phyloP scores from a whole-genome alignment of 2,888 invertebrate species.

The Polia nebulosa region DNA sequence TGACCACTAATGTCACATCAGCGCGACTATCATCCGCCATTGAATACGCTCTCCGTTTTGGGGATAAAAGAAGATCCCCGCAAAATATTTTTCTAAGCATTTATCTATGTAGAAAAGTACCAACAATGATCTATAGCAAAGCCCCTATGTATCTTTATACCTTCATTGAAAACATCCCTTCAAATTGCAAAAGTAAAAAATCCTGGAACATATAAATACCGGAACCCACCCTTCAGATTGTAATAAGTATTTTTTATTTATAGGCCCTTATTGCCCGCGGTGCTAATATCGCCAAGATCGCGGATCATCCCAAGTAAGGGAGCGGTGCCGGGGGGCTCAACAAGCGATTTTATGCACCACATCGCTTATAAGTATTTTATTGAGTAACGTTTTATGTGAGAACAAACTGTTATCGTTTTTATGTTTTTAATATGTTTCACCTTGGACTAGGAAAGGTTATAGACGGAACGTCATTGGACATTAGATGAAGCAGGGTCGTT shows the following conservation, averaged over 20 bases:
- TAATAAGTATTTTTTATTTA: conserved; percentile 89
- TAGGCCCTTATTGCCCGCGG: conserved; percentile 84
- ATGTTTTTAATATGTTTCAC: conserved; percentile 49
- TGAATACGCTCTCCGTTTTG: not conserved
- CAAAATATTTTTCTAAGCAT: not conserved
- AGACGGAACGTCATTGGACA: too few species aligned
- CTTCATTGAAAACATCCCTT: conserved; percentile 61
- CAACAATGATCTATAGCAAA: conserved; percentile 17
- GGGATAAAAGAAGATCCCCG: not conserved
- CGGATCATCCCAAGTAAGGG: conserved; percentile 83
- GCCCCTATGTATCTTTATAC: conserved; percentile 33
- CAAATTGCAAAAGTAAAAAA: conserved; percentile 65
- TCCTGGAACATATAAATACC: conserved; percentile 77
- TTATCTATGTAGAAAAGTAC: not conserved
- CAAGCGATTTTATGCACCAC: conserved; percentile 83
- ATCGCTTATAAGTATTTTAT: conserved; percentile 77
- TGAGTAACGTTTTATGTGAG: conserved; percentile 76
- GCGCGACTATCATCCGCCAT: too few species aligned
- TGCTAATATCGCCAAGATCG: conserved; percentile 88
- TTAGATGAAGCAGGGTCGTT: too few species aligned
- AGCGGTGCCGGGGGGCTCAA: conserved; percentile 72
- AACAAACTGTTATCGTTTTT: conserved; percentile 66
- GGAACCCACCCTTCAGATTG: conserved; percentile 76
- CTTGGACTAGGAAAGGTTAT: not conserved
- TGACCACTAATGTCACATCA: not conserved